Conservation (phyloP, 2,888 invertebrate genomes). For the Eupithecia dodoneata region DNA sequence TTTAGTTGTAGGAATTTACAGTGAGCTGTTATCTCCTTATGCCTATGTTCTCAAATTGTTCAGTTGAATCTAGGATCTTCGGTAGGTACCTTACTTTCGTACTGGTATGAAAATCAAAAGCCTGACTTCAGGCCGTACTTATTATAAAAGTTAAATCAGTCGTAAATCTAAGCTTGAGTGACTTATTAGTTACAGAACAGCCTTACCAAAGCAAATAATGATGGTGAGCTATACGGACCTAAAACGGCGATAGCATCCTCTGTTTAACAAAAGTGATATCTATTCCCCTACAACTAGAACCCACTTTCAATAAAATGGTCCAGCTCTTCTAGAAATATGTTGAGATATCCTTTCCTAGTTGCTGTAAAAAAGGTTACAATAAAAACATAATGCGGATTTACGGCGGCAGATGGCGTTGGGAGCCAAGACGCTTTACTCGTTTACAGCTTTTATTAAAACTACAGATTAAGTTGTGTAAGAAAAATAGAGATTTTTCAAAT, state of each 20-base stretch:
- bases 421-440: constrained; percentile 33
- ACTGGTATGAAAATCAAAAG: neutral
- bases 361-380: constrained; percentile 38
- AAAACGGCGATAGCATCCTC: neutral
- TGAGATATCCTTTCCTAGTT: constrained; percentile 35
- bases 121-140: no score
- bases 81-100: neutral
- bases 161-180: no score
- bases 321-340: constrained; percentile 11
- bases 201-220: no score
- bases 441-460: constrained; percentile 34
- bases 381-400: constrained; percentile 44
- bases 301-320: neutral
- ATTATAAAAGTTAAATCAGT: no score
- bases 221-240: neutral
- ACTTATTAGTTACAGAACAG: no score
- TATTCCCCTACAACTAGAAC: neutral
- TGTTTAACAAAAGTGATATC: neutral
- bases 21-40: neutral
- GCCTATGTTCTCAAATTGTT: neutral
- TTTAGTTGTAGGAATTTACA: no score
- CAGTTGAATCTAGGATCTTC: neutral
- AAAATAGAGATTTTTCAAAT: neutral
- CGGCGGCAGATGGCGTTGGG: constrained; percentile 31
- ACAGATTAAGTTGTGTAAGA: constrained; percentile 8